Evolutionary conservation across 2,888 invertebrate species (phyloP), one percentile per base, ranked within the genome.

Genomic region (Cataglyphis albicans): DNA sequence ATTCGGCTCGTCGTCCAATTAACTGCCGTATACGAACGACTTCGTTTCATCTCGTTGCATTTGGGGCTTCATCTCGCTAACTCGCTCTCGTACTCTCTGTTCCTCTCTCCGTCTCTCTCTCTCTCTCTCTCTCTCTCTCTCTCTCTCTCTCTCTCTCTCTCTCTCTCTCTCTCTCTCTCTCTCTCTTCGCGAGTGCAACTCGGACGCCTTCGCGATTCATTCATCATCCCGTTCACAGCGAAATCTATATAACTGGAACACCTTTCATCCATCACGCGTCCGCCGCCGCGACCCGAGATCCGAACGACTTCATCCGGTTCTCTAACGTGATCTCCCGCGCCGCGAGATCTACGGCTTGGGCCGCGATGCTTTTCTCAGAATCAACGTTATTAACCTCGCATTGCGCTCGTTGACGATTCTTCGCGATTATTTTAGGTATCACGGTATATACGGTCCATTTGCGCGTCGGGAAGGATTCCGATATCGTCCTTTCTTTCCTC

Each of bases 211-310:
- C 64, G 80, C 83, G 86, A 83, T 86, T 85, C 88, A 90, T 90
- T 90, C 89, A 87, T 90, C 90, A 90, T 90, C 84, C 82, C 74
- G 83, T 76, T 76, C 65, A 76, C 86, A 81, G 87, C 84, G 90
- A 88, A 90, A 90, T 90, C 86, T 88, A 85, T 86, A 83, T 90
- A 90, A 90, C 87, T 88, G 90, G 88, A 90, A 90, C 89, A 86
- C 84, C 87, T 90, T 90, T 86, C 89, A 88, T 90, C 90, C 88
- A 87, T 90, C 89, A 87, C 75, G 83, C 52, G 65, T 70, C 64
- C 29, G 78, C 32, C 29, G 52, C 25, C 83, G 86, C 74, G 76
- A 75, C 68, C 32, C 55, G 76, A 73, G 81, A 38, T 76, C 81
- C 75, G 64, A 83, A 89, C 86, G 83, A 85, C 88, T 89, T 90